Base-by-base conservation (phyloP, 1,140 invertebrate genomes). In the Hyposmocoma kahamanoa region DNA sequence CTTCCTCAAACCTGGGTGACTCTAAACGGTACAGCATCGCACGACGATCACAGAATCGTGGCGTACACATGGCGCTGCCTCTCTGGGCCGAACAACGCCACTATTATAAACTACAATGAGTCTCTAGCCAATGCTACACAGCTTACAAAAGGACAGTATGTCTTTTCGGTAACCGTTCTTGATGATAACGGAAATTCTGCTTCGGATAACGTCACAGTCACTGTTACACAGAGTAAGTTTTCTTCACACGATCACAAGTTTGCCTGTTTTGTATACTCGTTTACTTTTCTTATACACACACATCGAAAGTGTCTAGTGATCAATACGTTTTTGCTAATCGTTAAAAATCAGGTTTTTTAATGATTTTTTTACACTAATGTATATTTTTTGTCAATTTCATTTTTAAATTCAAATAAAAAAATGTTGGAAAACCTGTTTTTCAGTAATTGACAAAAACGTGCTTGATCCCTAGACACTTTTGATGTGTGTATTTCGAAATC, bases 221-320 rank as follows among this genome's bases (percentile, higher is more conserved):
- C 90, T 56, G 95, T 98, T n/a, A 94, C 94, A 49, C 95, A 97
- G 87, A 95, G 95, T 97, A 90, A 90, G 90, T 91, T 36, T 50
- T 9, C 24, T 28, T 6, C 24, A 28, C 5, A 6, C 24, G 11
- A 28, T 28, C 24, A 28, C 11, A 6, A 28, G n/a, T n/a, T n/a
- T n/a, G n/a, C n/a, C n/a, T n/a, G n/a, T n/a, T n/a, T n/a, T n/a
- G n/a, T n/a, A n/a, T n/a, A n/a, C n/a, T n/a, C n/a, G n/a, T n/a
- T n/a, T n/a, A n/a, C n/a, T n/a, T n/a, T n/a, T n/a, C n/a, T n/a
- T n/a, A n/a, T n/a, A n/a, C n/a, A n/a, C n/a, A n/a, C n/a, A n/a
- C n/a, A n/a, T n/a, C n/a, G n/a, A n/a, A n/a, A n/a, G n/a, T n/a
- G n/a, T n/a, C n/a, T n/a, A n/a, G n/a, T n/a, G n/a, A n/a, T n/a